Evolutionary conservation across 2,113 vertebrate species (phyloP).

Genomic region (Ibidorhyncha struthersii): DNA sequence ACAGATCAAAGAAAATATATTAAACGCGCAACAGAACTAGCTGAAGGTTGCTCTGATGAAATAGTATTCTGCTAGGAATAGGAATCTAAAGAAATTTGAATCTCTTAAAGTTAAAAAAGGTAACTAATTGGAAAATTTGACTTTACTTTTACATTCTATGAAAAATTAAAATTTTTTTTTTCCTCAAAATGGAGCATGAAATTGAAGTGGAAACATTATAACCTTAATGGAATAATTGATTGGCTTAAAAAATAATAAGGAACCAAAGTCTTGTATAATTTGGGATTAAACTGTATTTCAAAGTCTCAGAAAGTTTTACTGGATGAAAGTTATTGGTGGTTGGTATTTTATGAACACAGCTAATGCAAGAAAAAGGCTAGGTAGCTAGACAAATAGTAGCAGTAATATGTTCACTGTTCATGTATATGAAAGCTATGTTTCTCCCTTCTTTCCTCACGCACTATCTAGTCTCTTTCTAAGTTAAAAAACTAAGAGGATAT

Average conservation of each 20-base stretch:
- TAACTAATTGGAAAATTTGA: neutral
- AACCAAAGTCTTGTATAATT: neutral
- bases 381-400: neutral
- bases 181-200: neutral
- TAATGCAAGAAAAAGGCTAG: neutral
- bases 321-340: neutral
- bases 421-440: neutral
- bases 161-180: neutral
- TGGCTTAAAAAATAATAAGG: neutral
- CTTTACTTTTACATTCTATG: neutral
- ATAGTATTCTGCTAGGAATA: neutral
- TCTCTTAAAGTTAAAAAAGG: neutral
- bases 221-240: neutral
- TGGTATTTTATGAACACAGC: neutral
- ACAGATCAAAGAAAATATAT: neutral
- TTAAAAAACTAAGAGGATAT: neutral
- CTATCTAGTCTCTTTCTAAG: neutral
- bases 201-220: neutral
- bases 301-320: neutral
- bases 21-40: neutral
- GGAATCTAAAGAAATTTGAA: neutral
- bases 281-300: neutral
- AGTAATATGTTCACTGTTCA: neutral
- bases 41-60: neutral
- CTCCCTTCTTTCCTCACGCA: neutral